phyloP scores from a whole-genome alignment of 2,888 invertebrate genomes.

The Watsonalla binaria region DNA sequence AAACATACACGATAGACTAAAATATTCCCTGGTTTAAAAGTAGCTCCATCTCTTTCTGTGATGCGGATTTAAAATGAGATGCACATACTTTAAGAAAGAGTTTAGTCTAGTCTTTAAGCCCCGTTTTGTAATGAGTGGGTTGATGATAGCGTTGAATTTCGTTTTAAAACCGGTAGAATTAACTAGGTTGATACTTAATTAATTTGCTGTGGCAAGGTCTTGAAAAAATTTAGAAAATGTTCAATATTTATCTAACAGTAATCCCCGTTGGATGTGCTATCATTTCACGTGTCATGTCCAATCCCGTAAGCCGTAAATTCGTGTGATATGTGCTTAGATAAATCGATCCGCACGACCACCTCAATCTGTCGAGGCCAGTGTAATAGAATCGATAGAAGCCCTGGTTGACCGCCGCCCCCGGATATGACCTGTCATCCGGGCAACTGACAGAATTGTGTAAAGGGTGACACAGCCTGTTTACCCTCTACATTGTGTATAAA shows the following conservation, averaged over 20 bases:
- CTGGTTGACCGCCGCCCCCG: slow-evolving; percentile 55
- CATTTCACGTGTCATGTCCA: background rate
- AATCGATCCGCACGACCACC: slow-evolving; percentile 38
- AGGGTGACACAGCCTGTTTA: slow-evolving; percentile 50
- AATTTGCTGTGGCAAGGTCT: no score
- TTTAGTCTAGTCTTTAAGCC: no score
- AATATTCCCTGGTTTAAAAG: no score
- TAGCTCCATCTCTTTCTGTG: no score
- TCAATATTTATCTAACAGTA: background rate
- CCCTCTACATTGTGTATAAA: slow-evolving; percentile 51
- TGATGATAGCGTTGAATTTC: no score
- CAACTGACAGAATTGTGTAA: slow-evolving; percentile 54
- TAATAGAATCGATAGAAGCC: slow-evolving; percentile 68
- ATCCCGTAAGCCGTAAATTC: background rate
- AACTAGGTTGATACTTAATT: no score
- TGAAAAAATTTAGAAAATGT: no score
- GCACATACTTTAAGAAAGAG: no score
- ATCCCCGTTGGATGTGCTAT: background rate
- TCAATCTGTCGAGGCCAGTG: slow-evolving; percentile 61
- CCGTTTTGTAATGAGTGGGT: no score
- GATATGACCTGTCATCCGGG: slow-evolving; percentile 69
- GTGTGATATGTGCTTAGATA: slow-evolving; percentile 25
- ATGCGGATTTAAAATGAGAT: no score
- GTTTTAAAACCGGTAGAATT: no score
- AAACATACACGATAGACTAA: no score